Base-by-base conservation (phyloP, 2,797 vertebrate species). In the Heterohyrax brucei region DNA sequence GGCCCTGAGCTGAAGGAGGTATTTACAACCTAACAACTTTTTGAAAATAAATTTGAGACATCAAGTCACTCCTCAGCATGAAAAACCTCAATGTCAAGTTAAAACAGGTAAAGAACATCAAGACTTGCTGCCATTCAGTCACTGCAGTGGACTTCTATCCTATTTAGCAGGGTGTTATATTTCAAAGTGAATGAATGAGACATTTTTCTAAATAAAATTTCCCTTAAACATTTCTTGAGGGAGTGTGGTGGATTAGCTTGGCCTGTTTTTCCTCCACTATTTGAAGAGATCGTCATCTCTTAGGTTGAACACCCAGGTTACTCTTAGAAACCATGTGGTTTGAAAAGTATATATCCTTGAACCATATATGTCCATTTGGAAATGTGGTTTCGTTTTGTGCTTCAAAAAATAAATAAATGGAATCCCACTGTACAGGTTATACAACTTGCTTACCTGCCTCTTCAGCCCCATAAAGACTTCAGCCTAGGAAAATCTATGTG, bases 131-230 rank as follows among this genome's bases (percentile, higher is more conserved):
- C 28, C 7, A 50, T 64, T 89, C 62, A 64, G 44, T 96, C 61
- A 33, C 70, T 79, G 86, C 33, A 10, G 28, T 10, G 18, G 24
- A 89, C 24, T 66, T 5, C 46, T 26, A 24, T 28, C 26, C 61
- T 44, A 89, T 87, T 82, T 39, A 70, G 2, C 26, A 79, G 7
- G 44, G 14, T 19, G 13, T 33, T 77, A 66, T 80, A 85, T 89
- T 97, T 30, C 44, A 89, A 72, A 94, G 33, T 48, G 59, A 95
- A 86, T n/a, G 44, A 48, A 22, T 61, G 22, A 90, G 26, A 70
- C 30, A n/a, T 75, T 96, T 84, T 92, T 90, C 24, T 70, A 85
- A 78, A 56, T 84, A 87, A 96, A 93, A 68, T 78, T 62, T 87
- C 18, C 19, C 24, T 87, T 78, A 83, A 93, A 48, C 7, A 66